Evolutionary conservation across 2,888 invertebrate genomes (phyloP).

Genomic region (Drosophila nigritarsus): DNA sequence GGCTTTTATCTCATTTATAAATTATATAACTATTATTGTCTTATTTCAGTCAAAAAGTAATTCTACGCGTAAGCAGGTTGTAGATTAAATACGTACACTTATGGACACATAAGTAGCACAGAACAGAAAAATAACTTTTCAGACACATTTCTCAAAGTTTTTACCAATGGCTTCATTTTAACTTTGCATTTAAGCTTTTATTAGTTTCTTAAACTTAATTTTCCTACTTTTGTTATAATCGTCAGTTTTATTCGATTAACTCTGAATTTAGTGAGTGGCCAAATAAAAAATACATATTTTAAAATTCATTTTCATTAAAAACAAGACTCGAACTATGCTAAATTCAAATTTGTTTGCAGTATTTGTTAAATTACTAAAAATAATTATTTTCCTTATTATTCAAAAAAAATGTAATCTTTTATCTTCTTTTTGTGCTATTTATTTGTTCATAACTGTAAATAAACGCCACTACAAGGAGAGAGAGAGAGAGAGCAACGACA

Average conservation of each 20-base stretch:
- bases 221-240: background rate
- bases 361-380: background rate
- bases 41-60: background rate
- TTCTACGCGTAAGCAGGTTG: background rate
- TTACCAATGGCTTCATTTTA: background rate
- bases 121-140: background rate
- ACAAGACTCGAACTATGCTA: background rate
- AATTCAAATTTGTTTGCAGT: background rate
- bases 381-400: background rate
- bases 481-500: constrained; percentile 13
- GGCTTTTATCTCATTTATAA: background rate
- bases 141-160: background rate
- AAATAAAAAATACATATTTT: background rate
- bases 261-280: background rate
- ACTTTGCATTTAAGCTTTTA: background rate
- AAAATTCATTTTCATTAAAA: background rate
- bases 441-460: constrained; percentile 1
- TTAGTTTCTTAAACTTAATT: background rate
- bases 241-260: background rate
- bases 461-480: background rate
- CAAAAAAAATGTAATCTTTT: background rate
- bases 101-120: background rate
- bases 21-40: too few species aligned
- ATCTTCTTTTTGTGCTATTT: background rate
- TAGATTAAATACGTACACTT: background rate